Evolutionary conservation across 2,888 invertebrate species (phyloP), one percentile per base, ranked within the genome.

Genomic region (Pogonocherus hispidulus): DNA sequence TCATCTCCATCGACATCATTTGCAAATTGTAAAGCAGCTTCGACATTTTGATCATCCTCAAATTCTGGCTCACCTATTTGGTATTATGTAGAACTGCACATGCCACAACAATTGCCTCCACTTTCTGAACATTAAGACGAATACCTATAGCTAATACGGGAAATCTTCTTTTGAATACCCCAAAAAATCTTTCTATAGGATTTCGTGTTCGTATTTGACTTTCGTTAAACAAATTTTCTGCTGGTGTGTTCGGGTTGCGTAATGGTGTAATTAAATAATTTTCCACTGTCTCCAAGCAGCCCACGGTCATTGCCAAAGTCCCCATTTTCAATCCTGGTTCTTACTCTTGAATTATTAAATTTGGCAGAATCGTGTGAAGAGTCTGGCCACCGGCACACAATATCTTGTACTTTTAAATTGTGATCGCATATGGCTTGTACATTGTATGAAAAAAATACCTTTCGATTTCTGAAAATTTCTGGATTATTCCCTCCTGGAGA

Each of bases 111-210:
- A 74, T 64, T 20, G 67, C 68, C 62, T 71, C 57, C 4, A 73
- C 72, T 49, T 60, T 76, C 19, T 57, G 56, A 18, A 78, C 37
- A 64, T 77, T 70, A 4, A 78, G 35, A 9, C 78, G 27, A 27
- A 82, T 72, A 22, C 80, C 81, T 20, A 78, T 20, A n/a, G 79
- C 73, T 44, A 82, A 66, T 16, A 77, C 68, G 27, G 81, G 81
- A 72, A 81, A 81, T 56, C 80, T 19, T 62, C 77, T 59, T 65
- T 81, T 79, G 51, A 66, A 66, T 14, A 79, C 67, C n/a, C 80
- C 79, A 78, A 77, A 80, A 14, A 63, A 11, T 77, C 52, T 9
- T 74, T 80, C 78, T n/a, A 78, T 62, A n/a, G 70, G 63, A 66
- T 78, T 78, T 63, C 79, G 56, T 9, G 77, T 79, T 44, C 76